A percentile compares a stretch with the other conserved stretches of the same genome.
phyloP scores from a whole-genome alignment of 2,888 invertebrate genomes.

The Anticlea derivata region DNA sequence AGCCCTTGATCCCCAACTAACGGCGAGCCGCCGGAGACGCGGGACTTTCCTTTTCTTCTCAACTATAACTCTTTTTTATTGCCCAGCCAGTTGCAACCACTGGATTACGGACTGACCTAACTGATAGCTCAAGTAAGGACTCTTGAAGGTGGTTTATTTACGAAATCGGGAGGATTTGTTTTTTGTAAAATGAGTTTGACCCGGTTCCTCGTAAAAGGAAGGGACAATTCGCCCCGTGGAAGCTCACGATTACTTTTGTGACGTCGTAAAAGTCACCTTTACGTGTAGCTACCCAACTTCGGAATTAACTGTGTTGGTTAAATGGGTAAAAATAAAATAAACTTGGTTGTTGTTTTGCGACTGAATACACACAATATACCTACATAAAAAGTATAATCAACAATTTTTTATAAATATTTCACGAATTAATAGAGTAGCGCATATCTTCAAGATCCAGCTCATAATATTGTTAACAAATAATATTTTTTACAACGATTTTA shows the following conservation, averaged over 20 bases:
- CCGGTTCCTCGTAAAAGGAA: conserved; percentile 37
- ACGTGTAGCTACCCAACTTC: conserved; percentile 36
- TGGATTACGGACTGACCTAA: conserved; percentile 74
- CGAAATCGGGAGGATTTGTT: conserved; percentile 47
- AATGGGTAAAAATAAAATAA: conserved; percentile 29
- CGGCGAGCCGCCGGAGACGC: conserved; percentile 65
- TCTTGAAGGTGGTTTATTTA: conserved; percentile 59
- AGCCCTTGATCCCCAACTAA: conserved; percentile 82
- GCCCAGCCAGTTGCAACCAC: conserved; percentile 62
- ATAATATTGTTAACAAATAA: too few species aligned
- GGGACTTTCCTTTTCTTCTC: conserved; percentile 80
- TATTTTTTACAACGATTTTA: too few species aligned
- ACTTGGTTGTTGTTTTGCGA: conserved; percentile 15
- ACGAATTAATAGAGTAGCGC: too few species aligned
- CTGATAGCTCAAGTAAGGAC: conserved; percentile 63
- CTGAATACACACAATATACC: too few species aligned
- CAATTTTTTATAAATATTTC: too few species aligned
- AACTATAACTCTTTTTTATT: conserved; percentile 85
- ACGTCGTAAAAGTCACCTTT: conserved; percentile 42
- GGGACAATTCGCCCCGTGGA: conserved; percentile 34
- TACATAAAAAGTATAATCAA: too few species aligned
- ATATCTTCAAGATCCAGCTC: too few species aligned
- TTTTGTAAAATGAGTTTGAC: conserved; percentile 39
- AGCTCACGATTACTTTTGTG: conserved; percentile 40
- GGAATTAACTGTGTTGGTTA: conserved; percentile 35